Conservation (phyloP, 2,888 invertebrate genomes). For the Drosophila neonasuta region DNA sequence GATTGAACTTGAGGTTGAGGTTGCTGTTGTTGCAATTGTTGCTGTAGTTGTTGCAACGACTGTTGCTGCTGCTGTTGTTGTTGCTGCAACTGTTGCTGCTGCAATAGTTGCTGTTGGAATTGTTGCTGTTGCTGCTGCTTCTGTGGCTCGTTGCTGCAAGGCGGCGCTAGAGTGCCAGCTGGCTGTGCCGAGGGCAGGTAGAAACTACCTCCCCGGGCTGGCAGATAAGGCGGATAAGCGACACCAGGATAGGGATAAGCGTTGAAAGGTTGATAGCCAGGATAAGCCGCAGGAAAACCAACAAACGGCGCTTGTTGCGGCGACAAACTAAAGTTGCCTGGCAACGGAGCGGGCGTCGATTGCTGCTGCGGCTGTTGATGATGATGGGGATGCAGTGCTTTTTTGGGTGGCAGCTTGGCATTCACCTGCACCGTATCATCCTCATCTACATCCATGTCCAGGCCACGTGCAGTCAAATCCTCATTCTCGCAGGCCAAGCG, state of each 20-base stretch:
- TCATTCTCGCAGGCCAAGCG: constrained; percentile 82
- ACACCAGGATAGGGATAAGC: constrained; percentile 15
- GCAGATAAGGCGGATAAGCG: constrained; percentile 12
- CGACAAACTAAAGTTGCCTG: neutral
- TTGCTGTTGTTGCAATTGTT: constrained; percentile 13
- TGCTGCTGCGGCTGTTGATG: constrained; percentile 56
- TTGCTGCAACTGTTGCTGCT: constrained; percentile 27
- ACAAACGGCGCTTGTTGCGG: constrained; percentile 12
- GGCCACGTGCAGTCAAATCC: constrained; percentile 61
- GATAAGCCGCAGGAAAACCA: constrained; percentile 17
- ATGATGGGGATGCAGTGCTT: constrained; percentile 45
- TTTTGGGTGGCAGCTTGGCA: constrained; percentile 61
- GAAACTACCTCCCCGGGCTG: constrained; percentile 2
- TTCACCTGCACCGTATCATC: constrained; percentile 67
- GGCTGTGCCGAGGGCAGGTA: constrained; percentile 35
- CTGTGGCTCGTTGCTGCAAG: constrained; percentile 26
- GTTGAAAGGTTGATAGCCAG: constrained; percentile 9
- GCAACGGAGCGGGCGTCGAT: constrained; percentile 2
- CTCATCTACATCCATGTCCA: constrained; percentile 35
- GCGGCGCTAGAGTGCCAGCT: constrained; percentile 17
- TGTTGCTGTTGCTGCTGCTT: constrained; percentile 26
- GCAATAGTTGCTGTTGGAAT: constrained; percentile 17
- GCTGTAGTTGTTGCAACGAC: constrained; percentile 18
- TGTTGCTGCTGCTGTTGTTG: constrained; percentile 28
- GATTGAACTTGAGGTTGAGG: neutral